These are phyloP conservation scores for Bilobella aurantiaca DNA, from an alignment of 1,140 invertebrate species.

Conservation along the genomic window DNA sequence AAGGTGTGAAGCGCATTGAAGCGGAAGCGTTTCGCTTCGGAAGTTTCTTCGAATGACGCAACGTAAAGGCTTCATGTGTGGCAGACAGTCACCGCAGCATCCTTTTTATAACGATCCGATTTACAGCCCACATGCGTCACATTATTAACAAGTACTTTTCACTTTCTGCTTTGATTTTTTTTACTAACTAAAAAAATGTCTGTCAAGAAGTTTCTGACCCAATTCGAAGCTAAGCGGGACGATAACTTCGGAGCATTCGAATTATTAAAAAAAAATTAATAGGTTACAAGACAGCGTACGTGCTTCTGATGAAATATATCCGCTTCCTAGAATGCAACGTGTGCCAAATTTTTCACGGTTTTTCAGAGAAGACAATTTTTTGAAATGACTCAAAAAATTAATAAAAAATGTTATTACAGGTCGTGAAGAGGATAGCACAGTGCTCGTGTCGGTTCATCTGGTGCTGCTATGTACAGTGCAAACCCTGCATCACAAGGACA, in stretches of 20 bases:
- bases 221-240: no score
- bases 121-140: neutral
- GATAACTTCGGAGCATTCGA: no score
- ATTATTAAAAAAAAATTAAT: no score
- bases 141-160: neutral
- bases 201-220: no score
- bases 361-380: no score
- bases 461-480: slow-evolving; percentile 57
- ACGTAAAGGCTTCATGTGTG: no score
- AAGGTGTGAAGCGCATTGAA: neutral
- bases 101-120: neutral
- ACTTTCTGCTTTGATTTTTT: neutral
- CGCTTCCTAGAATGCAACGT: no score
- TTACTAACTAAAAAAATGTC: neutral
- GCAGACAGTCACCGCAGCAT: no score
- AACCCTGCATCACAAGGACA: slow-evolving; percentile 48
- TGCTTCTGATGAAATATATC: no score
- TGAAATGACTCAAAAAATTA: neutral
- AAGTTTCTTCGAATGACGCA: neutral
- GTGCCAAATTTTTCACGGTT: no score
- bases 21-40: neutral
- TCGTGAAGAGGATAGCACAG: slow-evolving; percentile 40
- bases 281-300: no score
- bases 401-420: slow-evolving; percentile 32
- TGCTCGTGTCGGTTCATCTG: slow-evolving; percentile 56